Evolutionary conservation across 1,140 invertebrate species (phyloP).

Genomic region (Chelonus insularis): DNA sequence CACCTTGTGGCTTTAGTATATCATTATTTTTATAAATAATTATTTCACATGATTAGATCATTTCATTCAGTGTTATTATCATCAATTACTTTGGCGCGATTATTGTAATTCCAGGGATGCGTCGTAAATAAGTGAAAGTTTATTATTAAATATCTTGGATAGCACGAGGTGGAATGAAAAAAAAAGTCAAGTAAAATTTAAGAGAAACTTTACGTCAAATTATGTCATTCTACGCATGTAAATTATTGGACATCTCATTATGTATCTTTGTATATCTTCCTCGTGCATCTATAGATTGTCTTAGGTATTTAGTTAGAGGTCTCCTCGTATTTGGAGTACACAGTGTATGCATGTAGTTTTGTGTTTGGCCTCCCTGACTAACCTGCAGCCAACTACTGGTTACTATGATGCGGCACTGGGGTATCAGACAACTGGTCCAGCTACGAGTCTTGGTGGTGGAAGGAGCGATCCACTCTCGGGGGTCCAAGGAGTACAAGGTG

Average conservation of each 20-base stretch:
- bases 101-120: neutral
- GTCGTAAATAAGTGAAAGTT: neutral
- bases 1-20: neutral
- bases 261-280: neutral
- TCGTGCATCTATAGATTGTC: slow-evolving; percentile 2
- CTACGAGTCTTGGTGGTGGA: slow-evolving; percentile 60
- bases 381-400: slow-evolving; percentile 60
- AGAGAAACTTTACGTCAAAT: neutral
- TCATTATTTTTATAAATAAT: neutral
- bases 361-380: slow-evolving; percentile 59
- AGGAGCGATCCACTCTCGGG: slow-evolving; percentile 70
- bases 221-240: too few relatives aligned
- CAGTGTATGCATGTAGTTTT: slow-evolving; percentile 62
- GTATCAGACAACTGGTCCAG: slow-evolving; percentile 59
- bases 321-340: slow-evolving; percentile 56
- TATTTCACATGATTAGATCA: neutral
- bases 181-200: neutral
- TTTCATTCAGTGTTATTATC: neutral
- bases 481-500: slow-evolving; percentile 61
- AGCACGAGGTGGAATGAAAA: slow-evolving; percentile 9
- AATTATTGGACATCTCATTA: slow-evolving; percentile 4
- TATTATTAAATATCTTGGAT: slow-evolving; percentile 5
- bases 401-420: slow-evolving; percentile 58
- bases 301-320: slow-evolving; percentile 43
- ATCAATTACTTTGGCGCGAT: neutral